phyloP scores from a whole-genome alignment of 2,113 vertebrate species.

The Geococcyx californianus region DNA sequence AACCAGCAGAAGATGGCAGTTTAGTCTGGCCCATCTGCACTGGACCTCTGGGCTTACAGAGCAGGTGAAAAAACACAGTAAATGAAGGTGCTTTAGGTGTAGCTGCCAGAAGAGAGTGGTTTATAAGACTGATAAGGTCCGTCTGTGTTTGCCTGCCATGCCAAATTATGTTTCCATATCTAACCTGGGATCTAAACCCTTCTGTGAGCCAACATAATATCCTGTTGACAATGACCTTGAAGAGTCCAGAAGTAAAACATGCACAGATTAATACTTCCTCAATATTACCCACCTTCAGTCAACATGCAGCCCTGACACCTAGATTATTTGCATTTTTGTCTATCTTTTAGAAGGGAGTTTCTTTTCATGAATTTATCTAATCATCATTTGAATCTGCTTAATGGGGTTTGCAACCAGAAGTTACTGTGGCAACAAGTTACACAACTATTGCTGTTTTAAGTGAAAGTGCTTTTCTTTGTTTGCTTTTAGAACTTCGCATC shows the following conservation, averaged over 20 bases:
- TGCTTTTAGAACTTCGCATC: background rate
- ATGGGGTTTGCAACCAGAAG: background rate
- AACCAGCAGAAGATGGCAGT: background rate
- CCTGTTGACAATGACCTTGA: background rate
- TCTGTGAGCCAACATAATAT: background rate
- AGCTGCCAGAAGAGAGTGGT: background rate
- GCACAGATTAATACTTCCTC: background rate
- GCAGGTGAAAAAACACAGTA: background rate
- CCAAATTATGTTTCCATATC: background rate
- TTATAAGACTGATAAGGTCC: background rate
- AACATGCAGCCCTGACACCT: background rate
- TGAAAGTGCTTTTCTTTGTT: background rate
- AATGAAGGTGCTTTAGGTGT: background rate
- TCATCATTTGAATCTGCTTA: background rate
- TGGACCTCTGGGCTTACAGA: background rate
- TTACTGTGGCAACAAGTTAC: conserved; percentile 27
- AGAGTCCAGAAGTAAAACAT: background rate
- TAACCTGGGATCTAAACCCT: background rate
- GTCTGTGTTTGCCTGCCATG: background rate
- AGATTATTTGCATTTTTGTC: background rate
- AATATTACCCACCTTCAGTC: background rate
- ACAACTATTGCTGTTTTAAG: background rate
- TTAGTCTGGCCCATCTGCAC: background rate
- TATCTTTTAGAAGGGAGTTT: background rate
- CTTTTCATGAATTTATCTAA: background rate